These are phyloP conservation scores for Pollimyrus isidori DNA, from an alignment of 2,113 vertebrate genomes.

Conservation along the genomic window DNA sequence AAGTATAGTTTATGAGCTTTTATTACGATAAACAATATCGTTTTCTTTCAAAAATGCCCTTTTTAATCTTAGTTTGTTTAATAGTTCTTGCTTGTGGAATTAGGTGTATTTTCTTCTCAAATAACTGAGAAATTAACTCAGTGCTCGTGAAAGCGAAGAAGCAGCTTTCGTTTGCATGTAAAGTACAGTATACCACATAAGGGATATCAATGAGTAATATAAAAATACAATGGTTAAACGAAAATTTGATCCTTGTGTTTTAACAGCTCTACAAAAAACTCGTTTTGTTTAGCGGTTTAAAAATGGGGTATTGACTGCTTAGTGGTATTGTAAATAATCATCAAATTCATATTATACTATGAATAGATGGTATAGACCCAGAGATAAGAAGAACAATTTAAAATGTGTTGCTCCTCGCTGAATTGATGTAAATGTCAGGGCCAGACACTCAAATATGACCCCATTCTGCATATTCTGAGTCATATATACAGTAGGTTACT, in stretches of 20 bases:
- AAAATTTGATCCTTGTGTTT: not conserved
- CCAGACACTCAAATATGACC: not conserved
- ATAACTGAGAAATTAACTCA: not conserved
- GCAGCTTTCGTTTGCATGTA: not conserved
- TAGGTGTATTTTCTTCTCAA: not conserved
- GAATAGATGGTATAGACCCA: not conserved
- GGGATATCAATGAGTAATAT: not conserved
- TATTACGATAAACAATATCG: not conserved
- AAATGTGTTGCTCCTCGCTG: not conserved
- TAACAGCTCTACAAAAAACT: not conserved
- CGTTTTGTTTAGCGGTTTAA: not conserved
- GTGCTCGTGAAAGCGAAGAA: not conserved
- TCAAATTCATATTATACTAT: not conserved
- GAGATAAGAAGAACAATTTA: not conserved
- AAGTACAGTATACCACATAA: not conserved
- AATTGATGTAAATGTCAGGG: not conserved
- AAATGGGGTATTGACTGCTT: not conserved
- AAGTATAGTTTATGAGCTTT: not conserved
- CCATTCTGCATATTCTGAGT: not conserved
- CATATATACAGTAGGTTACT: not conserved
- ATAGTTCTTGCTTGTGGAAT: not conserved
- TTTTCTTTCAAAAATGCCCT: not conserved
- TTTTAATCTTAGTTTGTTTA: not conserved
- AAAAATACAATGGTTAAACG: not conserved
- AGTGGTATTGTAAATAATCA: not conserved